Conservation (phyloP, 1,140 invertebrate genomes). For the Radopholus similis region DNA sequence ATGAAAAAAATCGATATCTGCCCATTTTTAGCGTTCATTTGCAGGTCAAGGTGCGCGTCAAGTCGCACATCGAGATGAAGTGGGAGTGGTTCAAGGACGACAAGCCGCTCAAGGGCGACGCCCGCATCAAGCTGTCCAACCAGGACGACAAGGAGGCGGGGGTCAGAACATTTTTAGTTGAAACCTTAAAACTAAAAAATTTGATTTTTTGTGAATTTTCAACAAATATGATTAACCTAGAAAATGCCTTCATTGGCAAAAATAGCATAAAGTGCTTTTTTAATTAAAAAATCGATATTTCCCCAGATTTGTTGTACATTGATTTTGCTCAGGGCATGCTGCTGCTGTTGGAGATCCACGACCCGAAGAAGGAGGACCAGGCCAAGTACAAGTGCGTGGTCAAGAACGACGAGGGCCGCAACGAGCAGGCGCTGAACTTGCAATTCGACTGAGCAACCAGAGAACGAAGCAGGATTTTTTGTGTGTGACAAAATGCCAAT, state of each 20-base stretch:
- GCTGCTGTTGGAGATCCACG: conserved; percentile 47
- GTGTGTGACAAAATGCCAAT: too few relatives aligned
- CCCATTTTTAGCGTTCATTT: background rate
- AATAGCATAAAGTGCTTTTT: too few relatives aligned
- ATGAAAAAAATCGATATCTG: background rate
- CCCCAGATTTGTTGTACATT: too few relatives aligned
- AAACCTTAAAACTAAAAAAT: too few relatives aligned
- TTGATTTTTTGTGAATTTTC: too few relatives aligned
- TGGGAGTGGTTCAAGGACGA: conserved; percentile 60
- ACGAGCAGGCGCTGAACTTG: conserved; percentile 55
- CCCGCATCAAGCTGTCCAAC: conserved; percentile 48
- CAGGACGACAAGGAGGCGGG: conserved; percentile 58
- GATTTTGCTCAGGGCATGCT: conserved; percentile 3
- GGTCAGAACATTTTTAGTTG: too few relatives aligned
- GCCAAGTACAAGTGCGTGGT: conserved; percentile 57
- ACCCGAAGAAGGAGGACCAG: conserved; percentile 57
- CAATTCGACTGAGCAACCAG: conserved; percentile 44
- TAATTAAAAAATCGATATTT: too few relatives aligned
- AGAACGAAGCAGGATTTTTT: too few relatives aligned
- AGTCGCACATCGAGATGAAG: conserved; percentile 58
- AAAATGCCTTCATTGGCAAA: too few relatives aligned
- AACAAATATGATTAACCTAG: too few relatives aligned
- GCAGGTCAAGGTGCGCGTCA: conserved; percentile 55
- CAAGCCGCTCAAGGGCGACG: conserved; percentile 51
- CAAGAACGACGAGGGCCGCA: conserved; percentile 54